phyloP scores from a whole-genome alignment of 2,797 vertebrate genomes.

The Scarus forsteni region DNA sequence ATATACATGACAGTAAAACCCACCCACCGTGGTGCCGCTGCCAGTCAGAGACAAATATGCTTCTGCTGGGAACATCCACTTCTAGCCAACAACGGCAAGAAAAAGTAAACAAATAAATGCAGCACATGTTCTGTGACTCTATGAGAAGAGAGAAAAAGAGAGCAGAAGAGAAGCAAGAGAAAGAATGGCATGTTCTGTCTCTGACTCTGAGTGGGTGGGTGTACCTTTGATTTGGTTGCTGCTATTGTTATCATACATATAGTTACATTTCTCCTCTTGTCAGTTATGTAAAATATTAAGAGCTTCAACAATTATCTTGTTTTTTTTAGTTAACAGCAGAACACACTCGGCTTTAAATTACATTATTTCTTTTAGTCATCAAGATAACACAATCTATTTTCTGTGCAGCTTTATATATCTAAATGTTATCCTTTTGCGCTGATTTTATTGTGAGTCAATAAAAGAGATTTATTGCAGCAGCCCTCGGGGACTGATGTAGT shows the following conservation, averaged over 20 bases:
- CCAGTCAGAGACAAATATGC: constrained; percentile 45
- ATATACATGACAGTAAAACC: constrained; percentile 36
- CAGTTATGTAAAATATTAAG: neutral
- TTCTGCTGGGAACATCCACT: constrained; percentile 74
- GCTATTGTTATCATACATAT: neutral
- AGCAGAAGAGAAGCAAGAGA: constrained; percentile 26
- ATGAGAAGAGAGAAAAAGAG: constrained; percentile 25
- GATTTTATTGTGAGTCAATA: too few relatives aligned
- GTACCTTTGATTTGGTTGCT: neutral
- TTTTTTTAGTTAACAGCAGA: too few relatives aligned
- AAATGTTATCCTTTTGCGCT: too few relatives aligned
- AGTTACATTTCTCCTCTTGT: too few relatives aligned
- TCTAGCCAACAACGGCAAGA: constrained; percentile 67
- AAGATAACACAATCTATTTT: neutral
- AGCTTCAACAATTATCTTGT: neutral
- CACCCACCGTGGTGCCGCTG: constrained; percentile 34
- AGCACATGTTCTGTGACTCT: constrained; percentile 66
- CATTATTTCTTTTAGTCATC: neutral
- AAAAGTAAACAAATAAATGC: constrained; percentile 64
- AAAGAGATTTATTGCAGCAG: neutral
- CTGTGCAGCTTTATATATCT: too few relatives aligned
- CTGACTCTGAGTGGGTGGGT: constrained; percentile 40
- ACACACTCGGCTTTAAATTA: too few relatives aligned
- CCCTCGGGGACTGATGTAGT: neutral
- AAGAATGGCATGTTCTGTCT: constrained; percentile 69